These are phyloP conservation scores for Myrmecobius fasciatus DNA, from an alignment of 2,113 vertebrate genomes.

Conservation along the genomic window DNA sequence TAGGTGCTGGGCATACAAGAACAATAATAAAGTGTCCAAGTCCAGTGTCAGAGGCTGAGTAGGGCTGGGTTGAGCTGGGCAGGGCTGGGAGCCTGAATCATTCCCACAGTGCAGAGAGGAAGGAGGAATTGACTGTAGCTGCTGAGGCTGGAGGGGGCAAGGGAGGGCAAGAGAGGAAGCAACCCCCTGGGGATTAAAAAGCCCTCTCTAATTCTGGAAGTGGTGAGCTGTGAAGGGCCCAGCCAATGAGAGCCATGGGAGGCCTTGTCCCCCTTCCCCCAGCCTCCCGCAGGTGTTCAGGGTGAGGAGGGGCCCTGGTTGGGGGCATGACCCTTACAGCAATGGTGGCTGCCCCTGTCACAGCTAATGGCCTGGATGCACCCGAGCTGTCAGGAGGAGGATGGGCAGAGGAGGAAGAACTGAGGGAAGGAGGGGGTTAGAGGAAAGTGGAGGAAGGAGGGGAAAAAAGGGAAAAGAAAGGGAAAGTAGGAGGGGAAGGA, in stretches of 20 bases:
- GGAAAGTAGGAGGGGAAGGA: background rate
- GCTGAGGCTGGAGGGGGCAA: background rate
- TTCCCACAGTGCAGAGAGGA: slow-evolving; percentile 45
- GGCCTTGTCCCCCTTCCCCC: slow-evolving; percentile 65
- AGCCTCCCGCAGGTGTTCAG: slow-evolving; percentile 78
- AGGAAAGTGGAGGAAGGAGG: slow-evolving; percentile 10
- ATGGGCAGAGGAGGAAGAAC: background rate
- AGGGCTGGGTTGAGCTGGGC: background rate
- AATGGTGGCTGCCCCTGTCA: slow-evolving; percentile 92
- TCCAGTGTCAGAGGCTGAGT: background rate
- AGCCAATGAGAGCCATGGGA: slow-evolving; percentile 10
- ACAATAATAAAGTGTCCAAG: background rate
- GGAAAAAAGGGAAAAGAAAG: background rate
- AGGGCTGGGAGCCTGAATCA: slow-evolving; percentile 3
- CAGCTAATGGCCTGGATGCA: slow-evolving; percentile 84
- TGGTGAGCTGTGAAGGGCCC: slow-evolving; percentile 1
- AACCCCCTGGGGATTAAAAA: background rate
- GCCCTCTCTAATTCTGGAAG: slow-evolving; percentile 5
- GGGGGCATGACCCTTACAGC: slow-evolving; percentile 91
- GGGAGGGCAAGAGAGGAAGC: background rate
- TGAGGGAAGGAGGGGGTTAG: background rate
- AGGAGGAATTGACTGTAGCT: background rate
- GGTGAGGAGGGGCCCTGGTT: slow-evolving; percentile 82
- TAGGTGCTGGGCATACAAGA: no score
- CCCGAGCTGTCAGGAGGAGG: background rate